phyloP scores from a whole-genome alignment of 2,113 vertebrate species.

The Mus musculus region DNA sequence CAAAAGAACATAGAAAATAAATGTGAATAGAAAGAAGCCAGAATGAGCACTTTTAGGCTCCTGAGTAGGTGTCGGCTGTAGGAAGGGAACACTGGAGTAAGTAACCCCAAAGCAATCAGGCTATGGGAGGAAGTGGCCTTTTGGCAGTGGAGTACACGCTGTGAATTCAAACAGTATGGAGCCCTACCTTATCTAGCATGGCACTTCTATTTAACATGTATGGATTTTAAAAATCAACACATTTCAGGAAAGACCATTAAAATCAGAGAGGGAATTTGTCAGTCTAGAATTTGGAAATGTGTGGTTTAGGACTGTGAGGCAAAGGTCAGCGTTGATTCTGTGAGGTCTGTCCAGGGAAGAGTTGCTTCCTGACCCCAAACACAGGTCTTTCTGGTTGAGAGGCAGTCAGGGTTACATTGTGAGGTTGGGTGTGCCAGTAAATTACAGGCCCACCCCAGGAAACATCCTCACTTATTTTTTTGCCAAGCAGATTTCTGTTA shows the following conservation, averaged over 20 bases:
- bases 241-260: background rate
- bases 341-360: background rate
- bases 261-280: background rate
- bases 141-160: background rate
- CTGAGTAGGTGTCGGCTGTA: background rate
- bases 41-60: conserved; percentile 48
- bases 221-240: background rate
- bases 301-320: background rate
- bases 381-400: background rate
- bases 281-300: background rate
- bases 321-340: background rate
- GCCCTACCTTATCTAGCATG: background rate
- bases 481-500: conserved; percentile 45
- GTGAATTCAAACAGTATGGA: background rate
- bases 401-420: background rate
- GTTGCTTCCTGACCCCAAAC: background rate
- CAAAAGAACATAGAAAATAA: conserved; percentile 70
- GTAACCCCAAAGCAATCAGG: background rate
- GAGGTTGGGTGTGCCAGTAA: conserved; percentile 1
- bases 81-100: background rate
- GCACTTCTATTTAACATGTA: background rate
- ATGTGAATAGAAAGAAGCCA: conserved; percentile 58
- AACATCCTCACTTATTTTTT: background rate
- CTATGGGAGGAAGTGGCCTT: conserved; percentile 19
- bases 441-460: background rate